Evolutionary conservation across 2,888 invertebrate genomes (phyloP), one percentile per base, ranked within the genome.

Genomic region (Nesidiocoris tenuis): DNA sequence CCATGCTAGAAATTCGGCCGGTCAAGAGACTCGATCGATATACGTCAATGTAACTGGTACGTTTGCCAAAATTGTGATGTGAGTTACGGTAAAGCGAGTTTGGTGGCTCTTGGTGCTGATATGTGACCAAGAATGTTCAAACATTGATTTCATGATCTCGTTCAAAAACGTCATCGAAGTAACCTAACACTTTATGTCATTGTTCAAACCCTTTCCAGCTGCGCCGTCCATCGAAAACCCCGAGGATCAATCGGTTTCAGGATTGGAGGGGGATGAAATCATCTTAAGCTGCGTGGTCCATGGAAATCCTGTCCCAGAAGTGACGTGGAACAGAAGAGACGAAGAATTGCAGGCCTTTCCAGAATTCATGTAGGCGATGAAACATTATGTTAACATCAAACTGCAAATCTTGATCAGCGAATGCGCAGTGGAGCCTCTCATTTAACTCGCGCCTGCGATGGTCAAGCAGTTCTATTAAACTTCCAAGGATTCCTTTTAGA

Each of bases 271-370:
- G 1, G 17, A 24, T n/a, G 68, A 68, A 19, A 19, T 68, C 5
- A 74, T 70, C 68, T 80, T 87, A 5, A 84, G 84, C 74, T 90
- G 90, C 81, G 86, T 87, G 70, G 87, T 88, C 0, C 84, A 84
- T 61, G 90, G 90, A 0, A 86, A 87, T 79, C 90, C 90, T 0
- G 67, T 82, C 1, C 89, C 90, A 0, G 82, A 84, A 57, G 85
- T 90, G 19, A 85, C 86, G 78, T 91, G 90, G 90, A 86, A 86
- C 80, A 88, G 87, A 80, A 86, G 86, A 5, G 65, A 57, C 7
- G 3, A 61, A 17, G 61, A 24, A 39, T 18, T 72, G 19, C 9
- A 54, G 61, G 39, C 56, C 2, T 72, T 72, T 22, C 72, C 72
- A 1, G 72, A 72, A 23, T 72, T 19, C 63, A 39, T 19, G 72